Base-by-base conservation (phyloP, 2,113 vertebrate species). In the Pituophis catenifer region DNA sequence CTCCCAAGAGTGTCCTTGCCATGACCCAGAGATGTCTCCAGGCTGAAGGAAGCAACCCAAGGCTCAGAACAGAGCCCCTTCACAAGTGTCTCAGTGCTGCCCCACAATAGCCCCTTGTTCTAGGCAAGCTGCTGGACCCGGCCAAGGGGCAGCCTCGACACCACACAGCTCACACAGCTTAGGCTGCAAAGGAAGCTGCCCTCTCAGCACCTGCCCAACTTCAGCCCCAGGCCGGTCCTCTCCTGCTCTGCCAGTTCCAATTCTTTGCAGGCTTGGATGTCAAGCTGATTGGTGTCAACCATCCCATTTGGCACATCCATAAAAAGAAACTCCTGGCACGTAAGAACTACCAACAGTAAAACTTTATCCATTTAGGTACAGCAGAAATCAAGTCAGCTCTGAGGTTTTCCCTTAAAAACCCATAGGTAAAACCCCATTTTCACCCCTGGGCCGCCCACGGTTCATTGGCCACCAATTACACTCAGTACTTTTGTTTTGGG, bases 171-270 rank as follows among this genome's bases (percentile, higher is more conserved):
- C 13, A 5, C 13, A 23, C 75, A 3, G 12, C 85, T 17, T 0
- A 0, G 7, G 0, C 8, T 15, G 0, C 21, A 15, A 48, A 55
- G 23, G 29, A 88, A 0, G 4, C 26, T 1, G 0, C 7, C 17
- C 52, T 57, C 33, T 0, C 0, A 10, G 52, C 88, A 58, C 0
- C 23, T 23, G 0, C 33, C 44, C 10, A n/a, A 1, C 13, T 0
- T 58, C 85, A 57, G 81, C 21, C 24, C 11, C 62, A 24, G 15
- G 15, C 50, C 0, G 4, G 5, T 21, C 4, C 29, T 54, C 50
- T 81, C 90, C 44, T 11, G 26, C 55, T 85, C 3, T 52, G 62
- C 7, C 48, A 21, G 13, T 9, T 5, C 50, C 50, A 12, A 23
- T 55, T 21, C 3, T 15, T 65, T 8, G 10, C 9, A 75, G 23